phyloP scores from a whole-genome alignment of 2,113 vertebrate species.

The Brachyhypopomus gauderio region DNA sequence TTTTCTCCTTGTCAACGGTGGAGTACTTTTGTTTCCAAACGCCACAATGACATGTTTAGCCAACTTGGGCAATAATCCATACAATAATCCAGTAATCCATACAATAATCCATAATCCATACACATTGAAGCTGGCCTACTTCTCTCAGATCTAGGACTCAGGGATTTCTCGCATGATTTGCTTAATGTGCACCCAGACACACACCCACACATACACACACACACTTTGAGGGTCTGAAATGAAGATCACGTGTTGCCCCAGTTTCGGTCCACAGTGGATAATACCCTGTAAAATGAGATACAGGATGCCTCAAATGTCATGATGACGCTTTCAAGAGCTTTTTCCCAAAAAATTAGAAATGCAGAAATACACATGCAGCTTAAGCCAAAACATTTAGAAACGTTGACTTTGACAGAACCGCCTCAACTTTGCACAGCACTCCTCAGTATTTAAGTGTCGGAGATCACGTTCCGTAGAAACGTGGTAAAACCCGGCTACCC shows the following conservation, averaged over 20 bases:
- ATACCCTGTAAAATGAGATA: background rate
- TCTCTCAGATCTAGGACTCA: slow-evolving; percentile 20
- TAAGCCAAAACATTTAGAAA: no score
- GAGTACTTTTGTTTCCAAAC: slow-evolving; percentile 47
- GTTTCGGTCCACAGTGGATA: background rate
- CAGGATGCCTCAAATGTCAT: no score
- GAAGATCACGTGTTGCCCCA: background rate
- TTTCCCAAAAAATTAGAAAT: background rate
- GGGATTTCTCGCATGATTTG: slow-evolving; percentile 19
- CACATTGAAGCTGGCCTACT: slow-evolving; percentile 16
- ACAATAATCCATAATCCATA: slow-evolving; percentile 36
- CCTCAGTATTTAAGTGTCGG: no score
- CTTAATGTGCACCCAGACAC: slow-evolving; percentile 21
- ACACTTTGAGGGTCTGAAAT: background rate
- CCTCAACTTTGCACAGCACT: background rate
- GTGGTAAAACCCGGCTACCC: background rate
- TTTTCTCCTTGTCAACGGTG: no score
- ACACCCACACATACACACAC: slow-evolving; percentile 20
- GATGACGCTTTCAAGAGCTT: background rate
- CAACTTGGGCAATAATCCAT: slow-evolving; percentile 49
- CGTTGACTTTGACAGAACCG: slow-evolving; percentile 7
- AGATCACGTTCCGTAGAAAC: background rate
- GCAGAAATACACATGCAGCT: slow-evolving; percentile 5
- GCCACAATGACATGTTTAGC: slow-evolving; percentile 42
- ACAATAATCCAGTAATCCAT: background rate